A percentile compares a stretch with the other conserved stretches of the same genome.
Conservation (phyloP, 2,888 invertebrate species). For the Anagyrus pseudococci region DNA sequence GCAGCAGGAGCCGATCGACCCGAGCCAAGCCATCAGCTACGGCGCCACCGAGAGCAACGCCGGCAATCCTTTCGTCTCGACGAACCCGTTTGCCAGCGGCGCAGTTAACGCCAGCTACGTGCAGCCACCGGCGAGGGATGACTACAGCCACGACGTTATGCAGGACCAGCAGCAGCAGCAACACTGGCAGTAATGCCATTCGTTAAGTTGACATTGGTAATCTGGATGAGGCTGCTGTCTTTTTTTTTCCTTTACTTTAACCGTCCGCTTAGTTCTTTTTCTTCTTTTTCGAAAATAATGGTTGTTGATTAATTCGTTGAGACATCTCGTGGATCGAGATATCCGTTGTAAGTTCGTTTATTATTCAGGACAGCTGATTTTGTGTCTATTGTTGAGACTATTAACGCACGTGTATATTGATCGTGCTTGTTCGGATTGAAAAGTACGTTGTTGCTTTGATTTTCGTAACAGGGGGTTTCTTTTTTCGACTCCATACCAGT, state of each 20-base stretch:
- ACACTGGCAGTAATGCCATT: slow-evolving; percentile 29
- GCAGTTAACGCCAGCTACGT: slow-evolving; percentile 53
- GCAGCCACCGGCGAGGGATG: slow-evolving; percentile 63
- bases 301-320: no score
- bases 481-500: slow-evolving; percentile 6
- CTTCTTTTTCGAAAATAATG: no score
- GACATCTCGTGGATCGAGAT: no score
- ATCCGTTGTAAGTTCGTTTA: no score
- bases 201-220: slow-evolving; percentile 9
- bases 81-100: slow-evolving; percentile 57
- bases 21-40: slow-evolving; percentile 51
- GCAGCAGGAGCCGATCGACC: slow-evolving; percentile 47
- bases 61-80: slow-evolving; percentile 53
- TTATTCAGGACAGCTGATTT: no score
- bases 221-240: slow-evolving; percentile 24
- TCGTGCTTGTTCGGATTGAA: no score
- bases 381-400: no score
- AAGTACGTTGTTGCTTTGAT: not conserved
- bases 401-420: no score
- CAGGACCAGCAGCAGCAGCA: slow-evolving; percentile 63
- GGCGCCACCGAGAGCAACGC: slow-evolving; percentile 54
- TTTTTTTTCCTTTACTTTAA: not conserved
- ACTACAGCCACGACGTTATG: slow-evolving; percentile 65
- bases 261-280: no score
- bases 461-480: slow-evolving; percentile 13